Evolutionary conservation across 2,888 invertebrate genomes (phyloP), one percentile per base, ranked within the genome.

Genomic region (Cyrtodaria siliqua): DNA sequence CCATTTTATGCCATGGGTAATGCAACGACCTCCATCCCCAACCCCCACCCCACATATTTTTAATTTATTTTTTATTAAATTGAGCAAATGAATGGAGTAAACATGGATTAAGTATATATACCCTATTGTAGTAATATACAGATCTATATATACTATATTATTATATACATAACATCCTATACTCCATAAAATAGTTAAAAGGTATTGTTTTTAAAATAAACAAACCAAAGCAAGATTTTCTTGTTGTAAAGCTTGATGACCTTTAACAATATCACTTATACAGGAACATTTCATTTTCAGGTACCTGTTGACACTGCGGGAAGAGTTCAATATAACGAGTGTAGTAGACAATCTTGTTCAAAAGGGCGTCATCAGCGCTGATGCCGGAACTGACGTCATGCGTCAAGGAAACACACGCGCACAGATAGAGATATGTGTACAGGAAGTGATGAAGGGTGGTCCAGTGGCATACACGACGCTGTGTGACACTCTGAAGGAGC

Each of bases 401-500:
- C 75, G 74, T 24, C 83, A 82, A 53, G 74, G 72, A 2, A 83
- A 66, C 24, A 66, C 82, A 26, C 73, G 83, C 27, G 81, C 82
- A 2, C 79, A 79, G 68, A 80, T 79, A 4, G 86, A 86, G 62
- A 61, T 77, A 50, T 86, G 84, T 40, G 72, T 86, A 29, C 76
- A 83, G 9, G 77, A 77, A 50, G 84, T 86, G 9, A 82, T 77
- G 81, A 79, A 79, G 29, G 77, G 82, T 12, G 80, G 86, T 12
- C 64, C 81, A 6, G 73, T 55, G 12, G 79, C 84, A 8, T 86
- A 79, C 47, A 64, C 63, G 18, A 44, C 66, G 12, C 70, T 86
- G n/a, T 86, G 86, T 64, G 84, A 86, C 18, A 84, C 79, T 6
- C 63, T 86, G 50, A 73, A 78, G 29, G 86, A 86, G 56, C 83